phyloP scores from a whole-genome alignment of 2,888 invertebrate genomes.

The Argyra leucocephala region DNA sequence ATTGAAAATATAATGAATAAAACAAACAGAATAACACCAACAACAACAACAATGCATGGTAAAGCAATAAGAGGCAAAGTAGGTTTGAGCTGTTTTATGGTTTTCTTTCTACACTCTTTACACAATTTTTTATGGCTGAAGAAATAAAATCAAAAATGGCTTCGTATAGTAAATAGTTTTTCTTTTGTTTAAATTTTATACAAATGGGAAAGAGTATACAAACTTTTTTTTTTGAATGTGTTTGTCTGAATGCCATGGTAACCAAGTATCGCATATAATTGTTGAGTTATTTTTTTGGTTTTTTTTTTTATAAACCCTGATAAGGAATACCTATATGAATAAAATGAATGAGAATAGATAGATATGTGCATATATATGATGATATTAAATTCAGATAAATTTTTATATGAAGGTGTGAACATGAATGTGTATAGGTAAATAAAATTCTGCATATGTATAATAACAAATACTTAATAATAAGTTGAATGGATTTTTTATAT shows the following conservation, averaged over 20 bases:
- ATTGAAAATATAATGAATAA: not conserved
- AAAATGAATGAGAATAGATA: not conserved
- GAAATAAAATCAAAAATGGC: not conserved
- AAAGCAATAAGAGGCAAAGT: not conserved
- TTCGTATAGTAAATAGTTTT: conserved; percentile 2
- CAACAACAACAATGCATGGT: not conserved
- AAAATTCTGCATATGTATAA: not conserved
- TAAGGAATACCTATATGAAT: not conserved
- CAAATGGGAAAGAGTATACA: not conserved
- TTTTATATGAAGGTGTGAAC: not conserved
- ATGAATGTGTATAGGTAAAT: not conserved
- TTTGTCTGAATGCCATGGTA: not conserved
- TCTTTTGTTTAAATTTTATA: not conserved
- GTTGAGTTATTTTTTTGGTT: not conserved
- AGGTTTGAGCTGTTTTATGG: not conserved
- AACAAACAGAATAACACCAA: not conserved
- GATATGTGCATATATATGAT: not conserved
- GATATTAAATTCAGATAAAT: too few species aligned
- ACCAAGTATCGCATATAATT: not conserved
- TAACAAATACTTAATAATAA: not conserved
- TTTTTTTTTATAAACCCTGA: not conserved
- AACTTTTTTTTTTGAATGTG: not conserved
- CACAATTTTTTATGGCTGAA: not conserved
- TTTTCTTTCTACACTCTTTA: not conserved
- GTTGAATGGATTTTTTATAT: too few species aligned